Evolutionary conservation across 2,797 vertebrate species (phyloP), one percentile per base, ranked within the genome.

Genomic region (Remorina albescens): DNA sequence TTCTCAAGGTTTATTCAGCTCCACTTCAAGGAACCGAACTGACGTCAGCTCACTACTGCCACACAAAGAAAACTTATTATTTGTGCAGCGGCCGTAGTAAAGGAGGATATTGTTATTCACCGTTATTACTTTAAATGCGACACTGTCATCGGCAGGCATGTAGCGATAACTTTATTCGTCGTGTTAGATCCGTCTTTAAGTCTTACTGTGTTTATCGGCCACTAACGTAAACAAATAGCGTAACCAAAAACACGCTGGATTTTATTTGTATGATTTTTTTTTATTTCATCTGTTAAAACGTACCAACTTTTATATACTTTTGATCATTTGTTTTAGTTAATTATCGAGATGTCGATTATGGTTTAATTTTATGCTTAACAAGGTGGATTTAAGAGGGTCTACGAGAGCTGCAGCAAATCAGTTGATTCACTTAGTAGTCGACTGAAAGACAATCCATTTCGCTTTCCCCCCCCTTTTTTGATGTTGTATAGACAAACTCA

Each of bases 1-100:
- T 95, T 95, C 95, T 96, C 96, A 95, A 96, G 96, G 96, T 96
- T 97, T 95, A 95, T 96, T 95, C 96, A 95, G 96, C 96, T 95
- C 95, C 96, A 96, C 96, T 97, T 97, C 95, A 96, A 96, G 95
- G 96, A 96, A 95, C 95, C 94, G 90, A 94, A 95, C 96, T 98
- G 97, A 98, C 96, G 96, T 98, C 96, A 98, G 91, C 94, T 94
- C 88, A 90, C 94, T 93, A 90, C 95, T 92, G 93, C 92, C 92
- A 92, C 93, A 95, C 95, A 95, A 95, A 95, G 94, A 95, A 93
- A 95, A 96, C 95, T 96, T 96, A 81, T 93, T 95, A 95, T 96
- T 96, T 96, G 86, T 91, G 79, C 90, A 85, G 88, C 87, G 82
- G 84, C 86, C 57, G 78, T 66, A 61, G 80, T 74, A 66, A 79